These are phyloP conservation scores for Muscicapa adusta DNA, from an alignment of 2,113 vertebrate species.

Conservation along the genomic window DNA sequence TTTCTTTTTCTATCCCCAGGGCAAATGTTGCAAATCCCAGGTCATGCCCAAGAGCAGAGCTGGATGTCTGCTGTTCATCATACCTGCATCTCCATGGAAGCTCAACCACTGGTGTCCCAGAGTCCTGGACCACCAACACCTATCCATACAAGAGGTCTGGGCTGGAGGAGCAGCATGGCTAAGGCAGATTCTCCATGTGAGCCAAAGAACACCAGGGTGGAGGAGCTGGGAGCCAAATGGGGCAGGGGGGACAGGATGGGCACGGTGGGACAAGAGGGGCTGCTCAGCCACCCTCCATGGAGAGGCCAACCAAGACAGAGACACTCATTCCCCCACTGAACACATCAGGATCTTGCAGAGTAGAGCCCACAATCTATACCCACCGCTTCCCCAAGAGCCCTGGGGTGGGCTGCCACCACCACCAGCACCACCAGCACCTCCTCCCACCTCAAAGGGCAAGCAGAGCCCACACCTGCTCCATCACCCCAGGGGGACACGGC, in stretches of 20 bases:
- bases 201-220: neutral
- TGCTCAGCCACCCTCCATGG: neutral
- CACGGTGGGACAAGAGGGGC: neutral
- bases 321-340: rapidly evolving
- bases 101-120: neutral
- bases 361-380: rapidly evolving
- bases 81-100: neutral
- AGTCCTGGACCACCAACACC: neutral
- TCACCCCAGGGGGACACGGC: rapidly evolving
- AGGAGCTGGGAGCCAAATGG: neutral
- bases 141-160: neutral
- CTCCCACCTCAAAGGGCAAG: rapidly evolving
- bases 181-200: neutral
- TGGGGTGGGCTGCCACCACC: neutral
- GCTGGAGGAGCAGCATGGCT: neutral
- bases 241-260: neutral
- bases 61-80: neutral
- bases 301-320: neutral
- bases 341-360: neutral
- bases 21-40: neutral
- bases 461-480: neutral
- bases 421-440: neutral
- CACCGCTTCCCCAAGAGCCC: neutral
- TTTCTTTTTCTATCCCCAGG: neutral
- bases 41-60: neutral